Conservation (phyloP, 2,888 invertebrate species). For the Aleiodes testaceus region DNA sequence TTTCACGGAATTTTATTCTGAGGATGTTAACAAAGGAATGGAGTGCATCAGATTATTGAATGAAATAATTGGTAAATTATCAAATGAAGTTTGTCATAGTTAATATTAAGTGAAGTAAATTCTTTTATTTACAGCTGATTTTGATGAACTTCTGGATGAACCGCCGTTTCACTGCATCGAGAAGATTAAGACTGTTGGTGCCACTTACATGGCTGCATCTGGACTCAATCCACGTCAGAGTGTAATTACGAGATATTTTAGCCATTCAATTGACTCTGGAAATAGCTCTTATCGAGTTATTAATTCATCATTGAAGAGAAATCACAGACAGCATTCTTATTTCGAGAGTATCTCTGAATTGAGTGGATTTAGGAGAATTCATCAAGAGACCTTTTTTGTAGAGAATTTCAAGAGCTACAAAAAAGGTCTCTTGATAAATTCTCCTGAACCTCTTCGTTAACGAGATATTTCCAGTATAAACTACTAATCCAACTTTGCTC, state of each 20-base stretch:
- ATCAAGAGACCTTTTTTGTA: too few relatives aligned
- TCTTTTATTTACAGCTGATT: slow-evolving; percentile 80
- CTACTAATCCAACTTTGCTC: too few relatives aligned
- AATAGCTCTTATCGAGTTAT: background rate
- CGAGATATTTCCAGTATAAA: too few relatives aligned
- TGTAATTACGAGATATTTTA: slow-evolving; percentile 68
- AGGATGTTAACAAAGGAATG: slow-evolving; percentile 96
- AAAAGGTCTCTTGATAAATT: too few relatives aligned
- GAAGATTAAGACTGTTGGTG: slow-evolving; percentile 96
- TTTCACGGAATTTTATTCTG: slow-evolving; percentile 98
- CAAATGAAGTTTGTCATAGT: too few relatives aligned
- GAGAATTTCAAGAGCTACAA: too few relatives aligned
- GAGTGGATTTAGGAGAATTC: too few relatives aligned
- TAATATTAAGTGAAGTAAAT: slow-evolving; percentile 17
- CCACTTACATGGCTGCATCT: slow-evolving; percentile 96
- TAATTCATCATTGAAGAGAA: background rate
- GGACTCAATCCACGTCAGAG: slow-evolving; percentile 88
- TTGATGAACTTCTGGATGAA: slow-evolving; percentile 91
- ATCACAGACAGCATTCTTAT: too few relatives aligned
- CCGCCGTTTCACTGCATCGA: slow-evolving; percentile 90
- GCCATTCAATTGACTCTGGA: background rate
- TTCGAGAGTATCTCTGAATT: too few relatives aligned
- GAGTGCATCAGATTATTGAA: slow-evolving; percentile 98
- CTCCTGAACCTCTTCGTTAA: too few relatives aligned
- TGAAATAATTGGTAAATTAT: slow-evolving; percentile 93